Conservation (phyloP, 2,888 invertebrate species). For the Cerceris ruficornis region DNA sequence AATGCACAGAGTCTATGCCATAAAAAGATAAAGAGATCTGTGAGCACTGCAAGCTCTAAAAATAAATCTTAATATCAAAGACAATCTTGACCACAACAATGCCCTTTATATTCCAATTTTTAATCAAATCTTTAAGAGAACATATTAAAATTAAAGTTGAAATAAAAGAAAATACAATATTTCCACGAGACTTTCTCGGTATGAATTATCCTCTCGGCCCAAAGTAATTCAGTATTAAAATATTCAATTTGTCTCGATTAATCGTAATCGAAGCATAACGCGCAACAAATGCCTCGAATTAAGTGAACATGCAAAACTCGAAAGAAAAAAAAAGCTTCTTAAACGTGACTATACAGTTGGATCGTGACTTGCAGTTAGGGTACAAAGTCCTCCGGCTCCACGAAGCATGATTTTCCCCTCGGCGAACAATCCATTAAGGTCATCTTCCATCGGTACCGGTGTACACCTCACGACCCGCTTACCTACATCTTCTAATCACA, state of each 20-base stretch:
- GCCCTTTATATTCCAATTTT: no score
- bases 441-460: conserved; percentile 24
- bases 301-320: conserved; percentile 3
- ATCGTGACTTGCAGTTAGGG: conserved; percentile 25
- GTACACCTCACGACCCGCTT: conserved; percentile 34
- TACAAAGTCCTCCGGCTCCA: conserved; percentile 10
- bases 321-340: conserved; percentile 7
- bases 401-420: conserved; percentile 25
- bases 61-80: no score
- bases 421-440: conserved; percentile 29
- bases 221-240: neutral
- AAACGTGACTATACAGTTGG: conserved; percentile 20
- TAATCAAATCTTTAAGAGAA: no score
- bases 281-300: conserved; percentile 13
- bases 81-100: no score
- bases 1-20: no score
- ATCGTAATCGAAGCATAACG: neutral
- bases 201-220: no score
- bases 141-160: no score
- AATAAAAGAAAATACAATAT: no score
- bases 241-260: neutral
- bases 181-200: no score
- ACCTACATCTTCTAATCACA: conserved; percentile 28
- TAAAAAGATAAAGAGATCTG: no score
- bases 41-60: no score